Evolutionary conservation across 2,888 invertebrate species (phyloP).

Genomic region (Dendrolimus houi): DNA sequence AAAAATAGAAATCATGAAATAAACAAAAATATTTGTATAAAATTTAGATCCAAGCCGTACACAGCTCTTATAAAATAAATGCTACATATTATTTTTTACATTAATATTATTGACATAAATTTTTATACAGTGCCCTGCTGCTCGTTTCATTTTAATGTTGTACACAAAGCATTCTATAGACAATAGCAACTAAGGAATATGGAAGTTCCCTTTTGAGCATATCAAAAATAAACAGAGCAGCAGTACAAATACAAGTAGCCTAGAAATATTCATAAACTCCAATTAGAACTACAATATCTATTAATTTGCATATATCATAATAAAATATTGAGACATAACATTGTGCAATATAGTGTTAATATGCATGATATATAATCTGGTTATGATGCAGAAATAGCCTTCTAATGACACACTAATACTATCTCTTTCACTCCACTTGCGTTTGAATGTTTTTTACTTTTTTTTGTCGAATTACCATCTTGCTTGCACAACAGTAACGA

Average conservation of each 20-base stretch:
- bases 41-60: not conserved
- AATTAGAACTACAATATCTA: not conserved
- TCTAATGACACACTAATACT: too few species aligned
- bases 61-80: not conserved
- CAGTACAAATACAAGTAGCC: not conserved
- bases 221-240: not conserved
- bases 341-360: conserved; percentile 65
- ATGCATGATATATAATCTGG: conserved; percentile 41
- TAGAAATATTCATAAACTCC: not conserved
- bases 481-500: too few species aligned
- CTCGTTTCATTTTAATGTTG: not conserved
- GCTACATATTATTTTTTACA: not conserved
- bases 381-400: conserved; percentile 32
- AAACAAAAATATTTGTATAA: too few species aligned
- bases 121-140: not conserved
- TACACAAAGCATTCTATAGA: not conserved
- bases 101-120: not conserved
- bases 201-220: not conserved
- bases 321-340: conserved; percentile 74
- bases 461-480: too few species aligned
- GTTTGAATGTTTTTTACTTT: too few species aligned
- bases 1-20: too few species aligned
- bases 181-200: not conserved
- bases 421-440: too few species aligned
- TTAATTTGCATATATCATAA: conserved; percentile 41